These are phyloP conservation scores for Botrylloides violaceus DNA, from an alignment of 23 tunicate species.

Conservation along the genomic window DNA sequence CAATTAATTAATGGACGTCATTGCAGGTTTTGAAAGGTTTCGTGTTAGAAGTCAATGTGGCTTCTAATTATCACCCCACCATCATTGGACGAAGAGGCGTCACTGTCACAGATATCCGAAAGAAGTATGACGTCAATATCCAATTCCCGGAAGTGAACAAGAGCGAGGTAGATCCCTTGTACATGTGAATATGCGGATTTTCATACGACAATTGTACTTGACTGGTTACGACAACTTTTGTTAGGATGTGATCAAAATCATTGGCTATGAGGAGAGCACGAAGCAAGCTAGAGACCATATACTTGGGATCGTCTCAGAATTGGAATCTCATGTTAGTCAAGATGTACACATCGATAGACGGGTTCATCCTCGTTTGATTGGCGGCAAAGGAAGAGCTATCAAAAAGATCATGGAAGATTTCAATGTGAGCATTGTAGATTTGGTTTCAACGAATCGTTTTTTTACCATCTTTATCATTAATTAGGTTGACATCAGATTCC, in stretches of 20 bases:
- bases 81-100: constrained; percentile 91
- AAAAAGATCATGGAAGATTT: constrained; percentile 95
- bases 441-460: neutral
- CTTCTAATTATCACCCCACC: constrained; percentile 48
- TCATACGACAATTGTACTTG: constrained; percentile 1
- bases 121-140: constrained; percentile 72
- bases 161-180: neutral
- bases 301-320: constrained; percentile 57
- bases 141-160: constrained; percentile 59
- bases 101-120: constrained; percentile 57
- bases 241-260: constrained; percentile 82
- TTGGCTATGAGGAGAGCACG: constrained; percentile 84
- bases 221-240: neutral
- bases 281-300: constrained; percentile 70
- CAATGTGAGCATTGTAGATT: constrained; percentile 28
- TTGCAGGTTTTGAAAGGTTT: constrained; percentile 62
- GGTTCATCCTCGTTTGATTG: constrained; percentile 95
- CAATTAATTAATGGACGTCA: neutral
- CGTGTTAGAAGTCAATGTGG: constrained; percentile 48
- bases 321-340: constrained; percentile 93
- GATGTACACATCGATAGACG: constrained; percentile 89
- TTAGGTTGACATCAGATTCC: constrained; percentile 90
- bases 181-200: too few species aligned
- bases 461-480: neutral
- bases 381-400: constrained; percentile 86